A percentile compares a stretch with the other conserved stretches of the same genome.
phyloP scores from a whole-genome alignment of 2,113 vertebrate genomes.

The Spermophilus dauricus region DNA sequence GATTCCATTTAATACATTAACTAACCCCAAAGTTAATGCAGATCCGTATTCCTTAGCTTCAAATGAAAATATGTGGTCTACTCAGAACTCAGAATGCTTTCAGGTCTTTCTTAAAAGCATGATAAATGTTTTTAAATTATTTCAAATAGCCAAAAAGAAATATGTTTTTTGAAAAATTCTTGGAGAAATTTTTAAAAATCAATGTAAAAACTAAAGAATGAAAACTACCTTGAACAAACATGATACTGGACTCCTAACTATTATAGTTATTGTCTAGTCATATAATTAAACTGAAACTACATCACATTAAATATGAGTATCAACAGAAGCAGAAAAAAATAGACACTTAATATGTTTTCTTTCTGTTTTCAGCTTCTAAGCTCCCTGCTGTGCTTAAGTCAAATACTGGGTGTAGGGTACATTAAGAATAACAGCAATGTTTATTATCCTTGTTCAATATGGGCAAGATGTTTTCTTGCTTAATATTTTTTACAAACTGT shows the following conservation, averaged over 20 bases:
- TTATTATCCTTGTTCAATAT: not conserved
- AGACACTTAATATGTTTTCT: not conserved
- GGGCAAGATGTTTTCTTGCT: not conserved
- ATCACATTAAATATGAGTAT: not conserved
- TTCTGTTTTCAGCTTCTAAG: conserved; percentile 5
- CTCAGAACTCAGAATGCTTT: conserved; percentile 29
- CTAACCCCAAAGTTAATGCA: not conserved
- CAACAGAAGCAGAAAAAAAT: not conserved
- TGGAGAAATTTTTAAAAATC: conserved; percentile 37
- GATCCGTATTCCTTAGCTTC: not conserved
- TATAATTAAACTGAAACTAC: conserved; percentile 31
- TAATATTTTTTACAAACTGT: conserved; percentile 16
- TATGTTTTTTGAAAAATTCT: not conserved
- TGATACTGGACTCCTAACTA: not conserved
- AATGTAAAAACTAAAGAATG: conserved; percentile 26
- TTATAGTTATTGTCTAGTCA: not conserved
- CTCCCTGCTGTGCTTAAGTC: not conserved
- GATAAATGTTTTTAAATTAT: not conserved
- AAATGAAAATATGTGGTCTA: not conserved
- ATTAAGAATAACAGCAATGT: not conserved
- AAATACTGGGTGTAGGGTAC: not conserved
- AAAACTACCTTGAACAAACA: conserved; percentile 38
- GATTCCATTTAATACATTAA: not conserved
- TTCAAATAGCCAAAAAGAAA: not conserved
- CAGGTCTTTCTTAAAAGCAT: not conserved